A percentile compares a stretch with the other conserved stretches of the same genome.
Evolutionary conservation across 2,888 invertebrate species (phyloP).

Genomic region (Teinopalpus imperialis): DNA sequence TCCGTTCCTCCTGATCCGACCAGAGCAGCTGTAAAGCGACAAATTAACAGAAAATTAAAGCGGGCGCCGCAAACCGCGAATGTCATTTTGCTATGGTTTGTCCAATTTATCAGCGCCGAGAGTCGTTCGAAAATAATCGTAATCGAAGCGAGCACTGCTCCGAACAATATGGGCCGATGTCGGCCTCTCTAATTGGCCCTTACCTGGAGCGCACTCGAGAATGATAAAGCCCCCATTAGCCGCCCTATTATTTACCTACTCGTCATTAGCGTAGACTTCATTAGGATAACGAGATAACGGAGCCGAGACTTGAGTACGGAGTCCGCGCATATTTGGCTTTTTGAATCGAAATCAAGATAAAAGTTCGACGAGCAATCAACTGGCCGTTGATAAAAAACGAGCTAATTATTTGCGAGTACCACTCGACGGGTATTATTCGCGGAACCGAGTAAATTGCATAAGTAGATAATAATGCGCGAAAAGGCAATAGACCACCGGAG

Average conservation of each 20-base stretch:
- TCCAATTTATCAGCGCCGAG: slow-evolving; percentile 78
- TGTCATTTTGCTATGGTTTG: slow-evolving; percentile 78
- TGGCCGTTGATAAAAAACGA: slow-evolving; percentile 42
- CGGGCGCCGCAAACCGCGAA: slow-evolving; percentile 63
- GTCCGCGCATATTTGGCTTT: slow-evolving; percentile 68
- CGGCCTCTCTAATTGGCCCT: slow-evolving; percentile 81
- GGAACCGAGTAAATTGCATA: slow-evolving; percentile 24
- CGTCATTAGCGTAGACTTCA: slow-evolving; percentile 82
- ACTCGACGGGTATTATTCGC: slow-evolving; percentile 29
- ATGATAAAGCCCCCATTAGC: slow-evolving; percentile 82
- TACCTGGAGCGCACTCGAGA: slow-evolving; percentile 82
- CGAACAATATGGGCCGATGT: slow-evolving; percentile 81
- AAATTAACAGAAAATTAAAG: slow-evolving; percentile 70
- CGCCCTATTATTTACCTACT: slow-evolving; percentile 82
- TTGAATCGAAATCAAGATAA: slow-evolving; percentile 58
- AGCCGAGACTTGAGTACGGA: slow-evolving; percentile 62
- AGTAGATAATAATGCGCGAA: slow-evolving; percentile 31
- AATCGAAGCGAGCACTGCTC: slow-evolving; percentile 75
- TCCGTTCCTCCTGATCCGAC: slow-evolving; percentile 29
- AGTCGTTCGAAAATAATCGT: slow-evolving; percentile 78
- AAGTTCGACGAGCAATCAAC: slow-evolving; percentile 46
- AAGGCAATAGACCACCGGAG: slow-evolving; percentile 47
- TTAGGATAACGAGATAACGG: slow-evolving; percentile 82
- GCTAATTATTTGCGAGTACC: slow-evolving; percentile 62
- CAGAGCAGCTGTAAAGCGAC: slow-evolving; percentile 42